Percentiles rank a stretch among this genome's conserved stretches.
phyloP scores from a whole-genome alignment of 2,888 invertebrate genomes.

The Sphaeridia pumilis region DNA sequence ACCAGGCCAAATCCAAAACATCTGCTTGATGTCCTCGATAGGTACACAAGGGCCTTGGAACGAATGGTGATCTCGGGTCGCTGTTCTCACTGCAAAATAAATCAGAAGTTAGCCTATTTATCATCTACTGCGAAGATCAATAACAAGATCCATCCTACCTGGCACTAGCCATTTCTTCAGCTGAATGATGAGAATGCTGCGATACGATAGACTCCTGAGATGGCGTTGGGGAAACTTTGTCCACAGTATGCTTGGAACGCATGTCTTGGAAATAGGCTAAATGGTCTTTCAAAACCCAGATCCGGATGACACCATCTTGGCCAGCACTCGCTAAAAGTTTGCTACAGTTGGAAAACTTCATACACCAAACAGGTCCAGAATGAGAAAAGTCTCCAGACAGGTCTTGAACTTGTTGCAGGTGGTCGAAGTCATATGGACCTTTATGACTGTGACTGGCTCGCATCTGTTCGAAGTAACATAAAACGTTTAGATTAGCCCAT shows the following conservation, averaged over 20 bases:
- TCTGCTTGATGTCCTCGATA: conserved; percentile 94
- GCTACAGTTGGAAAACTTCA: conserved; percentile 95
- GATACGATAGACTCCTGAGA: conserved; percentile 84
- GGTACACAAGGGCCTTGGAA: conserved; percentile 79
- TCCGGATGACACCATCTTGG: conserved; percentile 82
- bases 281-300: conserved; percentile 90
- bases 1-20: conserved; percentile 94
- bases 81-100: conserved; percentile 33
- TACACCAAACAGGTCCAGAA: conserved; percentile 93
- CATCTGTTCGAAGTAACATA: conserved; percentile 50
- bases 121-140: neutral
- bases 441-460: conserved; percentile 93
- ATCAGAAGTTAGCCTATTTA: conserved; percentile 4
- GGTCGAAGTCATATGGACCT: conserved; percentile 92
- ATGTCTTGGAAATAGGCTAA: conserved; percentile 86
- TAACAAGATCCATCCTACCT: conserved; percentile 16
- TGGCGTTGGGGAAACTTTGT: conserved; percentile 82
- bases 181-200: conserved; percentile 44
- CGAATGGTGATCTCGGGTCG: conserved; percentile 50
- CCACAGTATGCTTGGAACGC: conserved; percentile 86
- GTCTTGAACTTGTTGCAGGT: conserved; percentile 79
- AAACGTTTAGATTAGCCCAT: neutral
- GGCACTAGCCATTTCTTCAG: conserved; percentile 33
- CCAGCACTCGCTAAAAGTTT: conserved; percentile 91
- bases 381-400: conserved; percentile 72